Percentiles rank a stretch among this genome's conserved stretches.
These are phyloP conservation scores for Ormyrus labotus DNA, from an alignment of 2,888 invertebrate genomes.

Conservation along the genomic window DNA sequence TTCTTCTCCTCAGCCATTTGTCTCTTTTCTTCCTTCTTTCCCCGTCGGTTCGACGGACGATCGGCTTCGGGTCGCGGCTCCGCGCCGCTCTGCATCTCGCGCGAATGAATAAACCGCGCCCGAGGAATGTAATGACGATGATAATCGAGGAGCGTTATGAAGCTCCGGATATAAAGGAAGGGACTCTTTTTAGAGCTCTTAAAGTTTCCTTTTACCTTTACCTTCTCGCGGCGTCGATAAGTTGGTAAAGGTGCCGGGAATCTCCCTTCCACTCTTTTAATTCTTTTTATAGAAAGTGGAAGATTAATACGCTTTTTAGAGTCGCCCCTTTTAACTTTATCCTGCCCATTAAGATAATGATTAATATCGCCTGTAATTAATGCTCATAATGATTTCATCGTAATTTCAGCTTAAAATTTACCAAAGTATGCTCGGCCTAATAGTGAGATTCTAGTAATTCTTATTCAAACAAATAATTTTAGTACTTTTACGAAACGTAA, in stretches of 20 bases:
- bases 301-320: constrained; percentile 35
- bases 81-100: neutral
- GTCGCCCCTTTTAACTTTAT: neutral
- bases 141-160: constrained; percentile 43
- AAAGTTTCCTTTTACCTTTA: constrained; percentile 26
- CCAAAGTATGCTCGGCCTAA: too few relatives aligned
- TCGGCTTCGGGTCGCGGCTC: neutral
- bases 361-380: constrained; percentile 8
- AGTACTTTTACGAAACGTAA: too few relatives aligned
- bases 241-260: neutral
- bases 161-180: constrained; percentile 11
- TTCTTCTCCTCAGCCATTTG: neutral
- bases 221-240: constrained; percentile 7
- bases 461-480: too few relatives aligned
- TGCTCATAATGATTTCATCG: too few relatives aligned
- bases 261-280: neutral
- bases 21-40: constrained; percentile 4
- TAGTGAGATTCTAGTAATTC: too few relatives aligned
- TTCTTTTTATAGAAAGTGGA: neutral
- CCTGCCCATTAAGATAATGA: constrained; percentile 28
- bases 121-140: constrained; percentile 34
- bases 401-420: too few relatives aligned
- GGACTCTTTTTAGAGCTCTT: constrained; percentile 15
- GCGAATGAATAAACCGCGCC: constrained; percentile 30
- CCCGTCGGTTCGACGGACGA: constrained; percentile 14